Evolutionary conservation across 2,797 vertebrate species (phyloP).

Genomic region (Argentina silus): DNA sequence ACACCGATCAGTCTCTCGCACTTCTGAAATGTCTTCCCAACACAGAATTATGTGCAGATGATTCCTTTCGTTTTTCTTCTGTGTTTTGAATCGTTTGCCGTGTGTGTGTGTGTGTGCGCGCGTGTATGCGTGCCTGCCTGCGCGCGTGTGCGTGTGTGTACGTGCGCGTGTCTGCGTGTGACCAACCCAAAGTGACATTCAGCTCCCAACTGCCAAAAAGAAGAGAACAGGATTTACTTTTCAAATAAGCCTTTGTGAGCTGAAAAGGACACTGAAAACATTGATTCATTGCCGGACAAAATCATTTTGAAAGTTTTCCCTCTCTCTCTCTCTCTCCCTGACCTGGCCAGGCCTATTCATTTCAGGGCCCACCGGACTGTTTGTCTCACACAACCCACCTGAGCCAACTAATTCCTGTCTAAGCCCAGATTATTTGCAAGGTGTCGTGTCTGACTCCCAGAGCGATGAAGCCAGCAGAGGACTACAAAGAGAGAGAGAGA

Average conservation of each 20-base stretch:
- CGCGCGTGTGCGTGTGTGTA: neutral
- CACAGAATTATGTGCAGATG: neutral
- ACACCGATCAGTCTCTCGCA: neutral
- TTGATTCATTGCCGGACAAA: constrained; percentile 61
- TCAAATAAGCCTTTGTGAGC: constrained; percentile 65
- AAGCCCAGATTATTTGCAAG: constrained; percentile 68
- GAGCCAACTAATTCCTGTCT: constrained; percentile 76
- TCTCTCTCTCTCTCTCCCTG: constrained; percentile 9
- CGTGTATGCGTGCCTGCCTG: neutral
- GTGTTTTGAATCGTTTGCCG: neutral
- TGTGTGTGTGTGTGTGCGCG: neutral
- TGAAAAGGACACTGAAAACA: constrained; percentile 38
- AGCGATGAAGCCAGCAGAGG: constrained; percentile 42
- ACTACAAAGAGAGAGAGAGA: constrained; percentile 50
- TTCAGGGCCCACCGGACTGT: constrained; percentile 55
- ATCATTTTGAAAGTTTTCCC: constrained; percentile 56
- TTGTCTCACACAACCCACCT: constrained; percentile 60
- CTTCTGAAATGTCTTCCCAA: neutral
- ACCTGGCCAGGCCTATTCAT: constrained; percentile 61
- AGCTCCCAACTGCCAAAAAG: constrained; percentile 36
- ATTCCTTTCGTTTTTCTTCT: neutral
- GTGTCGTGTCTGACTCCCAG: constrained; percentile 52
- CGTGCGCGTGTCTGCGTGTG: constrained; percentile 3
- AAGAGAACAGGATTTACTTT: constrained; percentile 60
- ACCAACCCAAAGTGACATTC: constrained; percentile 35